These are phyloP conservation scores for Rhagoletis pomonella DNA, from an alignment of 1,140 invertebrate genomes.

Conservation along the genomic window DNA sequence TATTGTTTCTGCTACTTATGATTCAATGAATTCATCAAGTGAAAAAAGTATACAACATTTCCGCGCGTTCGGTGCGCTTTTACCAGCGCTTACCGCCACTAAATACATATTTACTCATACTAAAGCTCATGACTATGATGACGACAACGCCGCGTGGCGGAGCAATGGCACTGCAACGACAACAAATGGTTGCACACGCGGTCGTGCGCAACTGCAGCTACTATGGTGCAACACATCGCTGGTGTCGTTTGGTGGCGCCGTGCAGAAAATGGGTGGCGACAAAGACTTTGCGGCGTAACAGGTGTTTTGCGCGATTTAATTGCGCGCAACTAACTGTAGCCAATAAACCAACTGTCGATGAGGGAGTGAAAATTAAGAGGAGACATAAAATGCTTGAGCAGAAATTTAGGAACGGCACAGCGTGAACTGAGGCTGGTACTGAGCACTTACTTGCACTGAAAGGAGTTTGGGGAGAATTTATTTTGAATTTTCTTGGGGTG, in stretches of 20 bases:
- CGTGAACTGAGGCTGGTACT: no score
- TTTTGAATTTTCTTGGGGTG: no score
- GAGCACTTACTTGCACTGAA: no score
- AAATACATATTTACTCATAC: background rate
- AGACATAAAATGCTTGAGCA: background rate
- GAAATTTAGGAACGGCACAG: no score
- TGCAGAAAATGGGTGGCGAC: constrained; percentile 17
- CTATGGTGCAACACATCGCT: background rate
- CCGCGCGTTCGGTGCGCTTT: constrained; percentile 6
- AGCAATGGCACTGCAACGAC: constrained; percentile 15
- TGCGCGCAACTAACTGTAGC: constrained; percentile 42
- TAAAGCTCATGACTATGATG: background rate
- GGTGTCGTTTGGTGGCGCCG: background rate
- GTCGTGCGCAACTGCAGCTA: constrained; percentile 36
- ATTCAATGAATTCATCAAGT: background rate
- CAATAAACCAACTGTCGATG: constrained; percentile 12
- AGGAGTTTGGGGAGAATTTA: no score
- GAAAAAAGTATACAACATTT: constrained; percentile 6
- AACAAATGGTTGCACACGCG: constrained; percentile 40
- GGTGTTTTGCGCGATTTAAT: constrained; percentile 45
- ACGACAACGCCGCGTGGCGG: background rate
- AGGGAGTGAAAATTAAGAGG: constrained; percentile 8
- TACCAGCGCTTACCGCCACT: background rate
- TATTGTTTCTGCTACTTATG: background rate
- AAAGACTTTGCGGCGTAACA: constrained; percentile 7